These are phyloP conservation scores for Macrosoma leucophasiata DNA, from an alignment of 2,888 invertebrate species.

Conservation along the genomic window DNA sequence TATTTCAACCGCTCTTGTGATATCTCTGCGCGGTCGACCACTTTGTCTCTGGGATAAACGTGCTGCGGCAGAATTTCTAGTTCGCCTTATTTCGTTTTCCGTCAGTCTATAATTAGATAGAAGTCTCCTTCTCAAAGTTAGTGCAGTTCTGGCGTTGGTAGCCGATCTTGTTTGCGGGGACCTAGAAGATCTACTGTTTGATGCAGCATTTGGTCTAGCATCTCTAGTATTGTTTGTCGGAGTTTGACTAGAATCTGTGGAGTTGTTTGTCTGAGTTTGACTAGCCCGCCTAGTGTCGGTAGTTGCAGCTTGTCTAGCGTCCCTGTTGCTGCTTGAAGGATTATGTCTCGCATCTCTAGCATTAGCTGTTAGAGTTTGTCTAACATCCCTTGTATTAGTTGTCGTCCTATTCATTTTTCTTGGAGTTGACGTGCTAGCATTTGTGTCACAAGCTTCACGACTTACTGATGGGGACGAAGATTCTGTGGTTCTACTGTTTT, in stretches of 20 bases:
- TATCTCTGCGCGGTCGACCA: conserved; percentile 48
- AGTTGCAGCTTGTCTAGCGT: conserved; percentile 24
- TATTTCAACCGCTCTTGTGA: conserved; percentile 53
- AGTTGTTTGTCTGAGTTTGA: too few relatives aligned
- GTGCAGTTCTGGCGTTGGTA: conserved; percentile 34
- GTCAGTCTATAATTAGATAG: conserved; percentile 32
- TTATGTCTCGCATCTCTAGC: too few relatives aligned
- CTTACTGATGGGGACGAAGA: too few relatives aligned
- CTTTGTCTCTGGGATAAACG: conserved; percentile 41
- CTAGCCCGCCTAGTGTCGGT: conserved; percentile 18
- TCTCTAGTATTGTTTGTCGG: conserved; percentile 28
- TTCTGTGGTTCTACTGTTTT: conserved; percentile 30
- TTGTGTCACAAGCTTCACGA: too few relatives aligned
- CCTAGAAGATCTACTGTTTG: conserved; percentile 27
- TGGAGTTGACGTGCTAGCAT: too few relatives aligned
- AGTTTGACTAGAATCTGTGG: conserved; percentile 28
- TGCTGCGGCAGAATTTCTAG: conserved; percentile 36
- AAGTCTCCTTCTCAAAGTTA: conserved; percentile 42
- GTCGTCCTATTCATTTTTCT: too few relatives aligned
- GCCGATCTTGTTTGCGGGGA: conserved; percentile 35
- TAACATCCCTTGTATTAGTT: too few relatives aligned
- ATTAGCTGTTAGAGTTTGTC: too few relatives aligned
- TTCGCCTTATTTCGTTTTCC: conserved; percentile 48
- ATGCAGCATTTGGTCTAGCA: conserved; percentile 28
- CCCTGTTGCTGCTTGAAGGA: too few relatives aligned